Conservation (phyloP, 1,140 invertebrate species). For the Pentalonia nigronervosa region DNA sequence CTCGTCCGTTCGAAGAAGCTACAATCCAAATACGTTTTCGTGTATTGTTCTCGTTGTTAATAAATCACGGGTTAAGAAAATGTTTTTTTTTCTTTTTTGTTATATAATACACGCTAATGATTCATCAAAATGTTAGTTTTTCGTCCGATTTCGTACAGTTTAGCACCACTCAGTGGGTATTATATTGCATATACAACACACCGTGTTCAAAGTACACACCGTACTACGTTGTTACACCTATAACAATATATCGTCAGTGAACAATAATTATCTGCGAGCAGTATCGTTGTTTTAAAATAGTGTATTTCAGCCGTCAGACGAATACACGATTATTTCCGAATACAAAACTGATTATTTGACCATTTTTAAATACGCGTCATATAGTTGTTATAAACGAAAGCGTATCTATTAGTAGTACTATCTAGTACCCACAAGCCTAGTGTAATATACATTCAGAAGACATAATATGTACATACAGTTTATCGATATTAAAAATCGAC, state of each 20-base stretch:
- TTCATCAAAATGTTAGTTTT: neutral
- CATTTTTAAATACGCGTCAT: too few relatives aligned
- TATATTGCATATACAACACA: neutral
- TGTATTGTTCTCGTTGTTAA: neutral
- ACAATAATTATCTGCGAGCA: too few relatives aligned
- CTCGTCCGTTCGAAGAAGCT: neutral
- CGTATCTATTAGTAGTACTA: neutral
- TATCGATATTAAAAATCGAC: neutral
- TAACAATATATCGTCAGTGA: too few relatives aligned
- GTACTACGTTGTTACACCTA: too few relatives aligned
- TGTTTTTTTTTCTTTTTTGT: neutral
- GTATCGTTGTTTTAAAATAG: too few relatives aligned
- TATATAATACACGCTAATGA: neutral
- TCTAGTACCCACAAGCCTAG: too few relatives aligned
- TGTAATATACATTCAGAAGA: neutral
- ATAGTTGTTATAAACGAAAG: neutral
- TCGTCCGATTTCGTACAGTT: neutral
- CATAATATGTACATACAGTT: neutral
- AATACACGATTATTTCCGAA: too few relatives aligned
- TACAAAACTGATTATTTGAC: too few relatives aligned
- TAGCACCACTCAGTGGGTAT: too few relatives aligned
- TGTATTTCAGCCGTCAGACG: too few relatives aligned
- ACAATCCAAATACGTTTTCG: neutral
- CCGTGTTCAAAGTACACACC: too few relatives aligned
- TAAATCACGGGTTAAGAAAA: neutral